Percentiles rank a stretch among this genome's conserved stretches.
Conservation (phyloP, 2,888 invertebrate species). For the Dynastes maya region DNA sequence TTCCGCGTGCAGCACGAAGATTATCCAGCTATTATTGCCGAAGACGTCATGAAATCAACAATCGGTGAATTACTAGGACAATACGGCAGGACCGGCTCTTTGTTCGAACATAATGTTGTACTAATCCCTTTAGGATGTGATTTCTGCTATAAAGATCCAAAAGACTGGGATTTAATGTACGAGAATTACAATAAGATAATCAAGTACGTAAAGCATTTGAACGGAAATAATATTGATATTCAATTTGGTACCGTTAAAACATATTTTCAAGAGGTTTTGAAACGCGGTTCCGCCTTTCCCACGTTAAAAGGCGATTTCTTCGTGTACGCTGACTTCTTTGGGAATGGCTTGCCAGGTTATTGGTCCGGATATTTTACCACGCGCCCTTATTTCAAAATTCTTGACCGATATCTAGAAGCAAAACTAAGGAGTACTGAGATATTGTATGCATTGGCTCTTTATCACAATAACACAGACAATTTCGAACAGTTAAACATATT, state of each 20-base stretch:
- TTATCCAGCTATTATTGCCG: conserved; percentile 9
- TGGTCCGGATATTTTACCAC: conserved; percentile 43
- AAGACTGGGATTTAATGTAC: conserved; percentile 24
- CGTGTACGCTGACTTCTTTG: conserved; percentile 34
- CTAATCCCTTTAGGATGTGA: conserved; percentile 37
- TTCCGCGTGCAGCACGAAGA: conserved; percentile 6
- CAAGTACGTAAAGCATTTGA: background rate
- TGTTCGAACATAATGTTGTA: conserved; percentile 37
- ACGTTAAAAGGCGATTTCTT: conserved; percentile 43
- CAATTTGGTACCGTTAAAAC: conserved; percentile 33
- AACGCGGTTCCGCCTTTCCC: conserved; percentile 22
- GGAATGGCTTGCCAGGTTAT: conserved; percentile 8
- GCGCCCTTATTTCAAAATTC: conserved; percentile 38
- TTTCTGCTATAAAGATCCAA: conserved; percentile 23
- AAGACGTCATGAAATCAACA: background rate
- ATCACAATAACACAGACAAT: background rate
- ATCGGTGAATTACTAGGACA: conserved; percentile 17
- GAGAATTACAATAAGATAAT: conserved; percentile 34
- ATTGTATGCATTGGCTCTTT: conserved; percentile 27
- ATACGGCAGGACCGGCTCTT: conserved; percentile 29
- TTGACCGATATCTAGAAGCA: conserved; percentile 27
- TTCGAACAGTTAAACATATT: conserved; percentile 21
- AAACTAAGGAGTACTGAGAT: conserved; percentile 41
- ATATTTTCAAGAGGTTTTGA: conserved; percentile 32
- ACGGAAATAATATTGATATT: conserved; percentile 13